Conservation (phyloP, 2,113 vertebrate genomes). For the Myxocyprinus asiaticus region DNA sequence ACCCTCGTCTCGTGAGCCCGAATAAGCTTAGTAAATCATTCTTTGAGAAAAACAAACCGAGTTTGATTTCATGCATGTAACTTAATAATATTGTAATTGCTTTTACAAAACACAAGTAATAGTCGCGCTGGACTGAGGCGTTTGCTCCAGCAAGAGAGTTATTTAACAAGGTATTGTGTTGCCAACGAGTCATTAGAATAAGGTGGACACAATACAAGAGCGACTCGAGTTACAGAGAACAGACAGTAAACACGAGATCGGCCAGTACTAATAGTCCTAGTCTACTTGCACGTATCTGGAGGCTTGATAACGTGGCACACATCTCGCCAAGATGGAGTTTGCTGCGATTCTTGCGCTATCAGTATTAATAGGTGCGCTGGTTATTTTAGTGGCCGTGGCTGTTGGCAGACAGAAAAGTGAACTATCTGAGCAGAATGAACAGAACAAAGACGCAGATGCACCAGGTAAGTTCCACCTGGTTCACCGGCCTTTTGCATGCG, state of each 20-base stretch:
- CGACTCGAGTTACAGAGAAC: constrained; percentile 11
- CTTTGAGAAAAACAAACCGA: background rate
- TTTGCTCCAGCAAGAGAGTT: background rate
- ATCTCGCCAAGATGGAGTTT: constrained; percentile 68
- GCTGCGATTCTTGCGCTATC: constrained; percentile 67
- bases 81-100: background rate
- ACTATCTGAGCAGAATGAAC: constrained; percentile 54
- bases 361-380: constrained; percentile 72
- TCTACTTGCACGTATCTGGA: too few relatives aligned
- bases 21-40: background rate
- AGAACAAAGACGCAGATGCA: constrained; percentile 40
- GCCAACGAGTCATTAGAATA: constrained; percentile 8
- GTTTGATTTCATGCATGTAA: background rate
- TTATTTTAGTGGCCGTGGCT: constrained; percentile 73
- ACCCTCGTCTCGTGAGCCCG: too few relatives aligned
- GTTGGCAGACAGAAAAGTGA: constrained; percentile 70
- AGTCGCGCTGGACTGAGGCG: background rate
- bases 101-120: background rate
- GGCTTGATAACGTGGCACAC: constrained; percentile 64
- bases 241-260: too few relatives aligned
- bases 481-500: too few relatives aligned
- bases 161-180: background rate
- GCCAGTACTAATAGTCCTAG: too few relatives aligned
- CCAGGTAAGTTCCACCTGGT: constrained; percentile 66
- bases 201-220: constrained; percentile 1